Base-by-base conservation (phyloP, 2,888 invertebrate genomes). In the Adineta ricciae region DNA sequence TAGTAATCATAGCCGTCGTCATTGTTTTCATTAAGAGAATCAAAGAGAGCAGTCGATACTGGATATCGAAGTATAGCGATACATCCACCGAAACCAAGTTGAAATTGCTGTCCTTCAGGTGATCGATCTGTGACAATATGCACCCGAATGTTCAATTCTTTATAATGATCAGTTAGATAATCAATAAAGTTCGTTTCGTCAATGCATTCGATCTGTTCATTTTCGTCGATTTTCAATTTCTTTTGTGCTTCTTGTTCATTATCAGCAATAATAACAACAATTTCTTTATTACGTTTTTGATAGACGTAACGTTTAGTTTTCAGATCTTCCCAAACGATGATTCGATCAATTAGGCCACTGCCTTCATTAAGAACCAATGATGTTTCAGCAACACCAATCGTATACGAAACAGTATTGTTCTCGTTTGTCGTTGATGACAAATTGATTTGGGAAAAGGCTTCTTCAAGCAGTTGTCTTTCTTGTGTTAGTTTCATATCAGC, bases 61-160 rank as follows among this genome's bases (percentile, higher is more conserved):
- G 78, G 78, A 78, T 78, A 78, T 78, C 78, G 38, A 21, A 78
- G 41, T 11, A 78, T 41, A 9, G 78, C 99, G 93, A 99, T 99
- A 90, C 99, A 97, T 87, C 99, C 99, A 90, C 98, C 99, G 91
- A 99, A 99, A 87, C 99, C 99, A 92, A 97, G 93, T 84, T 99
- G 99, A 91, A 98, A 99, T 92, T 99, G 99, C 86, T 97, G 97
- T 85, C 99, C 99, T 93, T 99, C 99, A 92, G 98, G 98, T 87
- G 97, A 98, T 92, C 96, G 95, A 92, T 99, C 99, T 46, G 98
- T 99, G 90, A 99, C 97, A 90, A 99, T 99, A 93, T 99, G 99
- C 90, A 99, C 93, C 64, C 97, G 97, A 88, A 99, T 97, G 89
- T 98, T 92, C 89, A 87, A 4, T 56, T 19, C 24, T 49, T 41